Conservation (phyloP, 2,113 vertebrate genomes). For the Megaptera novaeangliae region DNA sequence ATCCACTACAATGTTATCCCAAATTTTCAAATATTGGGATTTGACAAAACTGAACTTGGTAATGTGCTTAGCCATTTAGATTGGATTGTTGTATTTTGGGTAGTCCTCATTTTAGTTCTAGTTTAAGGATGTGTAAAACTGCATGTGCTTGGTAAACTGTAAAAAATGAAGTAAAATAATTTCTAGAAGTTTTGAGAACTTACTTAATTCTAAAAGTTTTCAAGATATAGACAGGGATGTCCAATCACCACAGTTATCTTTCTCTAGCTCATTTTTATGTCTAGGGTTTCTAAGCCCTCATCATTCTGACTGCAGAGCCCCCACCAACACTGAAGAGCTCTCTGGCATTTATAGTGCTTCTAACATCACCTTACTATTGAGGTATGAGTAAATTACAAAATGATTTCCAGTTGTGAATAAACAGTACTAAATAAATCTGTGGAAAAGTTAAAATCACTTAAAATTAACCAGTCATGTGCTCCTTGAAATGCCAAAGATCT, state of each 20-base stretch:
- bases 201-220: background rate
- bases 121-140: background rate
- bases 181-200: background rate
- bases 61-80: background rate
- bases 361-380: background rate
- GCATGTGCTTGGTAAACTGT: background rate
- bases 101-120: background rate
- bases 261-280: background rate
- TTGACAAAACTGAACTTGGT: background rate
- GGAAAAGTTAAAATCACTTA: slow-evolving; percentile 25
- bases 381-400: slow-evolving; percentile 25
- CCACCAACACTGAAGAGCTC: background rate
- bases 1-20: background rate
- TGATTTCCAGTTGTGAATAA: slow-evolving; percentile 24
- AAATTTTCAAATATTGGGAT: background rate
- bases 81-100: background rate
- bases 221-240: background rate
- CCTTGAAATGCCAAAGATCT: background rate
- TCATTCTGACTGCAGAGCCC: background rate
- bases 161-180: background rate
- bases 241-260: background rate
- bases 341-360: background rate
- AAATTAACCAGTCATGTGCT: background rate
- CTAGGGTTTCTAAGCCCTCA: background rate
- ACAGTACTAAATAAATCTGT: background rate